Base-by-base conservation (phyloP, 2,888 invertebrate genomes). In the Parascotia fuliginaria region DNA sequence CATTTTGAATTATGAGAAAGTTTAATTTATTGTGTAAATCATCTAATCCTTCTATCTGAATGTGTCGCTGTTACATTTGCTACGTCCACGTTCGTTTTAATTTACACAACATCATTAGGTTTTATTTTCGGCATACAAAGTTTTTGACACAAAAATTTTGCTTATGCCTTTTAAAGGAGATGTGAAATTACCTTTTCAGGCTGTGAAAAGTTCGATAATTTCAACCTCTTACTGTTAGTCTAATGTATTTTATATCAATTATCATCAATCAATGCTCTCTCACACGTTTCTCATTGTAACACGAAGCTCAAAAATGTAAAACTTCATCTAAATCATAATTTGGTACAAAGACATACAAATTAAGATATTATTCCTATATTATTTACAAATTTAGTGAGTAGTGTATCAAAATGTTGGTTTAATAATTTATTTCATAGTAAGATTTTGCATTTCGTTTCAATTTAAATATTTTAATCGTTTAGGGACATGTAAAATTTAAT, bases 291-390 rank as follows among this genome's bases (percentile, higher is more conserved):
- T 77, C 66, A 75, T 63, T 66, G 68, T 69, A 63, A 66, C 24
- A 63, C 62, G 51, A 77, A 75, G 79, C 79, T 78, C 79, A 79
- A 82, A 79, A 77, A 80, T 74, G 29, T 50, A 57, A 67, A 68
- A 67, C 65, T 66, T 76, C 68, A 69, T 73, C 77, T 75, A 65
- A 78, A 81, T 76, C 75, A 84, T 77, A 70, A 80, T 88, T 89
- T 89, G 89, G 91, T 91, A 91, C 91, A 91, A 91, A 91, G 75
- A 87, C 81, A 87, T 85, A 89, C 89, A 89, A 90, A 87, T 80
- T 87, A 86, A 89, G 86, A 84, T 88, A 87, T 85, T 86, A 87
- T 85, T 82, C 78, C 76, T 86, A 82, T 76, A 73, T 83, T 81
- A 79, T 86, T 82, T 81, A 89, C 84, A 87, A 88, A 85, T 76